phyloP scores from a whole-genome alignment of 2,797 vertebrate genomes.

The Smutsia gigantea region DNA sequence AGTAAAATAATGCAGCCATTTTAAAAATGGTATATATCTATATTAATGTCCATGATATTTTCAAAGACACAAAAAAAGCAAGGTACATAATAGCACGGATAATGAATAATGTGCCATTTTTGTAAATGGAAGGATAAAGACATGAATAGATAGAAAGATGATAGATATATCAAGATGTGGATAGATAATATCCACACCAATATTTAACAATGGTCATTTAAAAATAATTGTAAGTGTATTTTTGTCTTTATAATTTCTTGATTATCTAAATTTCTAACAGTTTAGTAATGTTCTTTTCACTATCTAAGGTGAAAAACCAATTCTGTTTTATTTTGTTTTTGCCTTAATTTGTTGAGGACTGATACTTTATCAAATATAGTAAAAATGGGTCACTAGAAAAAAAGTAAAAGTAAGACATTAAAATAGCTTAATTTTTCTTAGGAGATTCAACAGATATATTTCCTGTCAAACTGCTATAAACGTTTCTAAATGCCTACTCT shows the following conservation, averaged over 20 bases:
- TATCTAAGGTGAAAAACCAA: not conserved
- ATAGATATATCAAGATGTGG: not conserved
- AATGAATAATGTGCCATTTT: not conserved
- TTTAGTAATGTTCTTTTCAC: not conserved
- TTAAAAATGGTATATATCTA: not conserved
- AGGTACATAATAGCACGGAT: not conserved
- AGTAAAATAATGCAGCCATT: not conserved
- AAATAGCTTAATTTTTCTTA: not conserved
- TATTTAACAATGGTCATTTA: not conserved
- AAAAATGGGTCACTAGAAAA: not conserved
- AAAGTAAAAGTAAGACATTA: not conserved
- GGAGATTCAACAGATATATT: not conserved
- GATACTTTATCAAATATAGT: not conserved
- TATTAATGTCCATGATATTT: not conserved
- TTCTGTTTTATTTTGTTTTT: not conserved
- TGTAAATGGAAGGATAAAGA: not conserved
- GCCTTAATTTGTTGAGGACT: not conserved
- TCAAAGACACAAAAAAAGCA: not conserved
- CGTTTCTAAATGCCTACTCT: not conserved
- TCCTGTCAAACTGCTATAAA: not conserved
- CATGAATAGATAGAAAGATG: not conserved
- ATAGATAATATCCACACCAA: not conserved
- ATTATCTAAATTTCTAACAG: not conserved
- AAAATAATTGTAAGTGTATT: not conserved
- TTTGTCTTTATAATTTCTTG: not conserved